phyloP scores from a whole-genome alignment of 2,888 invertebrate species.

The Rhyacophila evoluta region DNA sequence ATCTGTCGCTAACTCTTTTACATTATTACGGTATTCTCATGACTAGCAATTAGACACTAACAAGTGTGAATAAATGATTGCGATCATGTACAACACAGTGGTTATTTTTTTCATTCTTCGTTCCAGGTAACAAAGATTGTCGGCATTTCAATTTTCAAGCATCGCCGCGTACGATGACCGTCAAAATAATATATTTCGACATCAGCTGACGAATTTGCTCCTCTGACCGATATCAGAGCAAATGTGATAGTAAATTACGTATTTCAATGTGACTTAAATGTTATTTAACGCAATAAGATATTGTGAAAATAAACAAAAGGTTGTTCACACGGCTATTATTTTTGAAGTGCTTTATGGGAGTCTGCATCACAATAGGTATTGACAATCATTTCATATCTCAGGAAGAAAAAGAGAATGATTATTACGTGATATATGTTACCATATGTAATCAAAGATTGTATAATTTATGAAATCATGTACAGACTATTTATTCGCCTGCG shows the following conservation, averaged over 20 bases:
- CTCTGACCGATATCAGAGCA: neutral
- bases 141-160: neutral
- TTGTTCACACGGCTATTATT: neutral
- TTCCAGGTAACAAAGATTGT: neutral
- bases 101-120: neutral
- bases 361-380: neutral
- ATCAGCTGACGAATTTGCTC: neutral
- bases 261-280: neutral
- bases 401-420: no score
- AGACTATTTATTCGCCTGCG: no score
- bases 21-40: neutral
- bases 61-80: neutral
- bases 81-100: neutral
- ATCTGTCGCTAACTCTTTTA: neutral
- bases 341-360: neutral
- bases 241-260: neutral
- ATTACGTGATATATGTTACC: no score
- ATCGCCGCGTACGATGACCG: neutral
- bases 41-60: no score
- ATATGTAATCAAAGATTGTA: no score
- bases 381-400: neutral
- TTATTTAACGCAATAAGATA: neutral
- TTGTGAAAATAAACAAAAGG: neutral
- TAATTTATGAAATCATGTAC: no score
- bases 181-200: neutral